Evolutionary conservation across 2,888 invertebrate species (phyloP).

Genomic region (Watsonalla cultraria): DNA sequence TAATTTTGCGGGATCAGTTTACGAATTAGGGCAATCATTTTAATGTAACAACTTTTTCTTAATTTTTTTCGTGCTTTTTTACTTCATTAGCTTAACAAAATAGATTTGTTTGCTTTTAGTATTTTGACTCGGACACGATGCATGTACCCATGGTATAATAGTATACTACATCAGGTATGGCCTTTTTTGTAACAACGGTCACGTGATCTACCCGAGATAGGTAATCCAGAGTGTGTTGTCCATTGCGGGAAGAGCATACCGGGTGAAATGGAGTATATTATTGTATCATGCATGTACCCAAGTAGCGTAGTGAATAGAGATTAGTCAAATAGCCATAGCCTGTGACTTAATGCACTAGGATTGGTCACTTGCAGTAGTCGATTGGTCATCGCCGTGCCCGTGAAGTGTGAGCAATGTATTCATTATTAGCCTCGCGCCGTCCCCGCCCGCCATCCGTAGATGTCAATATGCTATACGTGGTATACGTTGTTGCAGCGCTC

Average conservation of each 20-base stretch:
- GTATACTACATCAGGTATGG: too few relatives aligned
- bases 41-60: not conserved
- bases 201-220: too few relatives aligned
- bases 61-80: slow-evolving; percentile 3
- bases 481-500: slow-evolving; percentile 81
- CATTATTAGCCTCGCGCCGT: slow-evolving; percentile 41
- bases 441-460: slow-evolving; percentile 7
- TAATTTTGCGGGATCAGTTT: slow-evolving; percentile 55
- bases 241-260: too few relatives aligned
- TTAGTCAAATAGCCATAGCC: too few relatives aligned
- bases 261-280: too few relatives aligned
- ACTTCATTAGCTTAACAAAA: too few relatives aligned
- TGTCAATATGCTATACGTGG: slow-evolving; percentile 32
- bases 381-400: not conserved
- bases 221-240: too few relatives aligned
- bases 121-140: too few relatives aligned
- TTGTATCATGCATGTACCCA: slow-evolving; percentile 12
- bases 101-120: too few relatives aligned
- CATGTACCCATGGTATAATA: too few relatives aligned
- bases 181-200: too few relatives aligned
- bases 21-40: slow-evolving; percentile 12
- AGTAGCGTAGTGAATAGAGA: slow-evolving; percentile 3
- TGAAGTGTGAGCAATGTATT: slow-evolving; percentile 61
- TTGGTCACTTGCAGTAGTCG: not conserved
- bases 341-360: too few relatives aligned